Conservation (phyloP, 2,113 vertebrate genomes). For the Chionomys nivalis region DNA sequence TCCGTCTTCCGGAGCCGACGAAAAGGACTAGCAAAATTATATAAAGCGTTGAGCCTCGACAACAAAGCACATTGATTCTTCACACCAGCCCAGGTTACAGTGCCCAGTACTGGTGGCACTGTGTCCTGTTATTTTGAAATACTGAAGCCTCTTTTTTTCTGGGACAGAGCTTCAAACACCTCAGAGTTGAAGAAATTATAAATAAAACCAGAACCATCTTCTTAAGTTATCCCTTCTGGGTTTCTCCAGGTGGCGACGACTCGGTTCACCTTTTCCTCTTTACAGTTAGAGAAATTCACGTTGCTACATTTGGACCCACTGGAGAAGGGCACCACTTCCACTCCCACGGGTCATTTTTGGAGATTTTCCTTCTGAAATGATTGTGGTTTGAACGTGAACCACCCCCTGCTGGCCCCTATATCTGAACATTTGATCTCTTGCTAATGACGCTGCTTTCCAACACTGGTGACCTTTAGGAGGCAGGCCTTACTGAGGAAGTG, state of each 20-base stretch:
- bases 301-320: not conserved
- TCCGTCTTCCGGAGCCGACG: slow-evolving; percentile 60
- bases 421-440: not conserved
- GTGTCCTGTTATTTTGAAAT: slow-evolving; percentile 15
- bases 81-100: not conserved
- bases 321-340: not conserved
- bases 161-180: not conserved
- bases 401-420: not conserved
- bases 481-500: not conserved
- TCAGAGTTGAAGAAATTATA: slow-evolving; percentile 22
- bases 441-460: not conserved
- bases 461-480: not conserved
- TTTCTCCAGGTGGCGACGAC: not conserved
- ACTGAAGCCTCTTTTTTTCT: slow-evolving; percentile 19
- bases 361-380: not conserved
- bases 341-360: not conserved
- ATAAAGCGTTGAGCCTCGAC: not conserved
- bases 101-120: not conserved
- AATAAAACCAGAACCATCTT: slow-evolving; percentile 6
- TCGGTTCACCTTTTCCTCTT: not conserved
- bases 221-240: not conserved
- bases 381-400: not conserved
- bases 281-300: not conserved
- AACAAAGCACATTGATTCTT: slow-evolving; percentile 14
- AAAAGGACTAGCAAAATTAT: not conserved